phyloP scores from a whole-genome alignment of 2,113 vertebrate species.

The Hippocampus barbouri region DNA sequence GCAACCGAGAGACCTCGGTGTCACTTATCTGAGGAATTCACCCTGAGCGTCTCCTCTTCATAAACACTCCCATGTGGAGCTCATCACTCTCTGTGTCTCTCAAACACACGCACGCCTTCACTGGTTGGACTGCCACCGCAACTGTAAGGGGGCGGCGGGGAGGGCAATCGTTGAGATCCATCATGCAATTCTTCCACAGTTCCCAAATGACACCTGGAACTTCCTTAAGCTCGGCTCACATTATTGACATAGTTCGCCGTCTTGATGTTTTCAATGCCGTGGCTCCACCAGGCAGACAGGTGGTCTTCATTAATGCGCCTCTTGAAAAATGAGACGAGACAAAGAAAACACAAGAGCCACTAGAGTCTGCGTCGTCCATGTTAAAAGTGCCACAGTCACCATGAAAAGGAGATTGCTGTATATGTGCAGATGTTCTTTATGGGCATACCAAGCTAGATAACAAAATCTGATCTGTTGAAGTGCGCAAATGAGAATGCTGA shows the following conservation, averaged over 20 bases:
- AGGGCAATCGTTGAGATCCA: not conserved
- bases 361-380: not conserved
- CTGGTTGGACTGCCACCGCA: conserved; percentile 18
- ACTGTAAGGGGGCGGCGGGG: conserved; percentile 3
- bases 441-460: not conserved
- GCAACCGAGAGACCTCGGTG: conserved; percentile 43
- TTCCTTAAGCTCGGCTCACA: conserved; percentile 22
- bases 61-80: conserved; percentile 67
- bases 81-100: conserved; percentile 26
- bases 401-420: conserved; percentile 13
- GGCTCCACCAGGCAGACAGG: conserved; percentile 36
- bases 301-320: conserved; percentile 41
- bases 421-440: conserved; percentile 11
- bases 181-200: conserved; percentile 9
- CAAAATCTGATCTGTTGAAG: conserved; percentile 9
- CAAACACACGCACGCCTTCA: conserved; percentile 13
- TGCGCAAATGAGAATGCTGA: conserved; percentile 4
- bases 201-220: conserved; percentile 29
- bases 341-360: conserved; percentile 21
- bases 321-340: conserved; percentile 27
- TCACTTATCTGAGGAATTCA: conserved; percentile 72
- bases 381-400: not conserved
- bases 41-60: conserved; percentile 55
- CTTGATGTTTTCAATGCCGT: conserved; percentile 31
- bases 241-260: conserved; percentile 39